Conservation (phyloP, 2,797 vertebrate species). For the Sebastes itinus region DNA sequence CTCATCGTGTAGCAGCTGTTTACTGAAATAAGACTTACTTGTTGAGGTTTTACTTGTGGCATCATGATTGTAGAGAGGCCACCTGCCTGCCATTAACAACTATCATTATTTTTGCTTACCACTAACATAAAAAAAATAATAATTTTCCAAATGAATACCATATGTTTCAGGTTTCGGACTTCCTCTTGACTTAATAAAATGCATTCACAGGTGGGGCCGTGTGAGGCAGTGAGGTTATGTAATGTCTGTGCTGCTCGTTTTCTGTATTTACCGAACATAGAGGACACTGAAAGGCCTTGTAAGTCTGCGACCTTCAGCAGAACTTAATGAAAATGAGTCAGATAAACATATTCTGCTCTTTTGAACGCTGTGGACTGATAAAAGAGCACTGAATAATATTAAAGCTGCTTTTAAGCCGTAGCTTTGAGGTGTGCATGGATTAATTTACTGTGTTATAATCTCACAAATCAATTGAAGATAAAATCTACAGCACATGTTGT, state of each 20-base stretch:
- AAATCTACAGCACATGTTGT: accelerated
- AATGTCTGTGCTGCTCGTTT: not conserved
- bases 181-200: not conserved
- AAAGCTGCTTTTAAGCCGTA: not conserved
- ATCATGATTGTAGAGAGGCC: not conserved
- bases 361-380: not conserved
- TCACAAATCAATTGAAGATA: not conserved
- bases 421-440: not conserved
- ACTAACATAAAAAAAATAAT: not conserved
- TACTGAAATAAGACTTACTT: not conserved
- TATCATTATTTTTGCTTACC: not conserved
- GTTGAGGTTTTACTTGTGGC: not conserved
- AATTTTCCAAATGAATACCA: not conserved
- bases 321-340: slow-evolving; percentile 13
- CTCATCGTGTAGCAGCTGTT: not conserved
- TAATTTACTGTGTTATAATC: not conserved
- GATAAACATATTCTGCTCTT: not conserved
- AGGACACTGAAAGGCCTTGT: slow-evolving; percentile 10
- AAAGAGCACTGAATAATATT: not conserved
- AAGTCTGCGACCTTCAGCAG: slow-evolving; percentile 18
- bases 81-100: not conserved
- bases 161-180: not conserved
- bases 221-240: not conserved
- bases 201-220: not conserved
- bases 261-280: slow-evolving; percentile 26